phyloP scores from a whole-genome alignment of 2,113 vertebrate genomes.

The Saimiri boliviensis region DNA sequence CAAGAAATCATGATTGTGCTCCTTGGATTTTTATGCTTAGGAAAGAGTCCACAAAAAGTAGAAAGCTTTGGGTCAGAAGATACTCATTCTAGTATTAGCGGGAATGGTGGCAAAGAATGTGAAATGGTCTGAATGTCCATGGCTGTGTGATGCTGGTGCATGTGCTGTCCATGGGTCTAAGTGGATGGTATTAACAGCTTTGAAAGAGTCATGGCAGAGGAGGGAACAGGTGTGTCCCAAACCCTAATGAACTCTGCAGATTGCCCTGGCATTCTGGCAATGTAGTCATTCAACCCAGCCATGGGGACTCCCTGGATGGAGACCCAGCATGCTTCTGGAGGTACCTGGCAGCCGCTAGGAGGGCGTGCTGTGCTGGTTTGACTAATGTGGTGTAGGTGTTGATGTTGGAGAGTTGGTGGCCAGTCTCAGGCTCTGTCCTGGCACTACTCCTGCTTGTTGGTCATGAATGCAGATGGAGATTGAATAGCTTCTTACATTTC shows the following conservation, averaged over 20 bases:
- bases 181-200: neutral
- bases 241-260: neutral
- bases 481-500: conserved; percentile 60
- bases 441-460: neutral
- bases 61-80: neutral
- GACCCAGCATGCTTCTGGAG: neutral
- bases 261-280: neutral
- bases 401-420: neutral
- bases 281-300: neutral
- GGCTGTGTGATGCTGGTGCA: too few species aligned
- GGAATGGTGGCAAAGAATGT: neutral
- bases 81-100: neutral
- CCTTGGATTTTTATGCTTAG: neutral
- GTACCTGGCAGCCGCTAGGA: neutral
- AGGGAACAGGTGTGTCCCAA: neutral
- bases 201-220: neutral
- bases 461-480: neutral
- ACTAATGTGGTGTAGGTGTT: neutral
- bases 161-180: neutral
- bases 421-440: neutral
- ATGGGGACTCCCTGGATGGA: neutral
- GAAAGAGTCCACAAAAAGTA: neutral
- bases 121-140: neutral
- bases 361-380: neutral
- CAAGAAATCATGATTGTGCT: neutral